Base-by-base conservation (phyloP, 1,140 invertebrate genomes). In the Diorhabda carinulata region DNA sequence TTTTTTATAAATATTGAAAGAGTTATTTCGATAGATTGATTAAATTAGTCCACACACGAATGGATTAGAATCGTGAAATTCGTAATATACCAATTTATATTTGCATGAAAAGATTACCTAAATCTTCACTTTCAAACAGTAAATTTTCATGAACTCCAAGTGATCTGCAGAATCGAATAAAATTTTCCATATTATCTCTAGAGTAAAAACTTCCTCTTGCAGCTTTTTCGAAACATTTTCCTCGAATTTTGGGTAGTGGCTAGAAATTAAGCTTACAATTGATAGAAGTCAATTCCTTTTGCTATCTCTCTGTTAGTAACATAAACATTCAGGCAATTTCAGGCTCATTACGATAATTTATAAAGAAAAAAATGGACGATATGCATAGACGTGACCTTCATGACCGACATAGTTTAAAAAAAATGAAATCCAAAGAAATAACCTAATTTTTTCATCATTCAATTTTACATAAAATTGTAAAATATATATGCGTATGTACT, bases 121-220 rank as follows among this genome's bases (percentile, higher is more conserved):
- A 85, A 83, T 95, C 93, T 78, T 97, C 94, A 73, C 94, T 96
- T 84, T 98, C 95, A 81, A 97, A 98, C 8, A 93, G 86, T 62
- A 93, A 87, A 83, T 91, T 95, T 82, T 96, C 91, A 74, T 94
- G 92, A 4, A 97, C 92, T 7, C 94, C 93, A 10, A 96, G 86
- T 59, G 90, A 86, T 56, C 91, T 85, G 78, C 93, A 95, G 86
- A 96, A 98, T 71, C 90, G 89, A 73, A 97, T 92, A 81, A 97
- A 98, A 83, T 96, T 96, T 76, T 93, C 92, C 76, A 95, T 92
- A 81, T 97, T 97, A 82, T 98, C 95, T 40, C 95, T 84, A 0
- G 94, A 92, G 78, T 94, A 95, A 84, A 97, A 98, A 73, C 92
- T 94, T 68, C 89, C 84, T 41, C 89, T 82, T 56, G 89, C 88